Base-by-base conservation (phyloP, 2,888 invertebrate genomes). In the Cetonia aurata region DNA sequence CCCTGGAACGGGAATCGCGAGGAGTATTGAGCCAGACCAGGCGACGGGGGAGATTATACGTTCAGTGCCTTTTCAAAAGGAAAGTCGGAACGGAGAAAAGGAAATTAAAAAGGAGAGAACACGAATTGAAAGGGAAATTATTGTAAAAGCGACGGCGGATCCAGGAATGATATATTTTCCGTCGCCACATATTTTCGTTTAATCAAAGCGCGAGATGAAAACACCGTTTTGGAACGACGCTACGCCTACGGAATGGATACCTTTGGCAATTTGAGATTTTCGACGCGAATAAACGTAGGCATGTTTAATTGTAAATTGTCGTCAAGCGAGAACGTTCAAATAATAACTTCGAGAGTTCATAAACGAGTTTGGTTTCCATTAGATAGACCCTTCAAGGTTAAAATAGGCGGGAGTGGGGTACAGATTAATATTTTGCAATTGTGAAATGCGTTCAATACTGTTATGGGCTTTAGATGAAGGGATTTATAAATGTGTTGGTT, bases 111-210 rank as follows among this genome's bases (percentile, higher is more conserved):
- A 56, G 56, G 37, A 56, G 56, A 56, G 41, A 56, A 41, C 56
- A 62, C 48, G 62, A 62, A 62, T 62, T 48, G 62, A 62, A 62
- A 62, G 62, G 62, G 62, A 62, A 62, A 62, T 62, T 62, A 62
- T 62, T 62, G 62, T 48, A 31, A 62, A 48, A 48, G 48, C 62
- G 62, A 31, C 48, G 44, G 59, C 62, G 48, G 15, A 62, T 56
- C 37, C 37, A 15, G 37, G 56, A 41, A 15, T 56, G 56, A 56
- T 56, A 37, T 56, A 56, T 56, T 56, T 56, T 37, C 56, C 56
- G 56, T 56, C 33, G 33, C 65, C 50, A 52, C 65, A 65, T 65
- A 65, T 50, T 65, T 65, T 65, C 65, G 52, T 50, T 65, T 48
- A 65, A 65, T 50, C 65, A 65, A 65, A 65, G 37, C 48, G 25